phyloP scores from a whole-genome alignment of 2,113 vertebrate genomes.

The Rhombomys opimus region DNA sequence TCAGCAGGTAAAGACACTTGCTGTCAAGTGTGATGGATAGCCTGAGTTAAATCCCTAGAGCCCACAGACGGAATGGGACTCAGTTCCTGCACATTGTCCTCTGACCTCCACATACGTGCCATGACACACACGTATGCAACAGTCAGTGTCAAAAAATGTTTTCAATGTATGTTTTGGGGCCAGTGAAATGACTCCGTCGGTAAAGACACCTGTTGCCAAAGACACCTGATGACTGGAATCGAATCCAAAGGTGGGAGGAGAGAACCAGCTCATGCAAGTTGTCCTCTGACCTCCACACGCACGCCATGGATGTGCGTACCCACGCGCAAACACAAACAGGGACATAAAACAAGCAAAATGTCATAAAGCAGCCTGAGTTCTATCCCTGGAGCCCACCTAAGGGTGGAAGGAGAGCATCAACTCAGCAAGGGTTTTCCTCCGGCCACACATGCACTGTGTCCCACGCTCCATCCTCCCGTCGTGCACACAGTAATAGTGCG shows the following conservation, averaged over 20 bases:
- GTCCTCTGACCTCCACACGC: neutral
- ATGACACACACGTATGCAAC: neutral
- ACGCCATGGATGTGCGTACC: neutral
- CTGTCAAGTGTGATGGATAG: no score
- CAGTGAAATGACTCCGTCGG: neutral
- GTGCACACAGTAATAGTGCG: no score
- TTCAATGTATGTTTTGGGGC: neutral
- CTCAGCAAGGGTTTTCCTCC: neutral
- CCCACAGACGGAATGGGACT: neutral
- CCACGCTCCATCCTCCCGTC: neutral
- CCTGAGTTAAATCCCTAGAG: neutral
- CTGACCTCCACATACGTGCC: no score
- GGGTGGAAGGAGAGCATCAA: neutral
- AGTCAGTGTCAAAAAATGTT: neutral
- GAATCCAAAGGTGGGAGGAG: neutral
- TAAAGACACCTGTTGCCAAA: neutral
- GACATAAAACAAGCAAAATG: neutral
- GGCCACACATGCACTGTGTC: neutral
- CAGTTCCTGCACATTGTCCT: neutral
- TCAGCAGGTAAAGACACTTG: neutral
- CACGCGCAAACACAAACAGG: neutral
- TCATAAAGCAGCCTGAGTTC: neutral
- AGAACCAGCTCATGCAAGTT: neutral
- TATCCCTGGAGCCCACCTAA: neutral
- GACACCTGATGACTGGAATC: neutral